phyloP scores from a whole-genome alignment of 2,113 vertebrate genomes.

The Illadopsis cleaveri region DNA sequence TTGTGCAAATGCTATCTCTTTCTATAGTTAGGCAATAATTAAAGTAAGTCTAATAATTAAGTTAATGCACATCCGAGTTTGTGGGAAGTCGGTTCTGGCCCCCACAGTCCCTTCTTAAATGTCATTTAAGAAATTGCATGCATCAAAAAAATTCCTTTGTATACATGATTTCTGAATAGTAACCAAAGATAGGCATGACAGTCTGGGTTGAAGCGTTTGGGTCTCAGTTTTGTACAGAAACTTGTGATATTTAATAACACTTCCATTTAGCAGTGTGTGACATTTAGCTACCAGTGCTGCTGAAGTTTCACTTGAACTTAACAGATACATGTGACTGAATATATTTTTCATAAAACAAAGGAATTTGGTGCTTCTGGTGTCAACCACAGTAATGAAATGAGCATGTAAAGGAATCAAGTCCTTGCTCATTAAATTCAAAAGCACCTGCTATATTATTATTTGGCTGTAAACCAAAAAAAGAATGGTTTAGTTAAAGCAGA shows the following conservation, averaged over 20 bases:
- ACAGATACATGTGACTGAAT: background rate
- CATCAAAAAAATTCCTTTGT: background rate
- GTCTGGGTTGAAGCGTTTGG: background rate
- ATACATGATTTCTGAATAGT: background rate
- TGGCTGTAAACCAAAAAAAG: constrained; percentile 49
- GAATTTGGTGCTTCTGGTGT: background rate
- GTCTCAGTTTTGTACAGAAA: background rate
- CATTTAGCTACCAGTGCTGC: background rate
- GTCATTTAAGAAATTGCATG: background rate
- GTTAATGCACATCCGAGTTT: background rate
- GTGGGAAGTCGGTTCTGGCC: background rate
- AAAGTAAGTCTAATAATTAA: background rate
- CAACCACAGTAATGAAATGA: background rate
- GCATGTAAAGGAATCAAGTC: background rate
- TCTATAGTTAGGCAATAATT: background rate
- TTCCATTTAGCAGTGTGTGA: background rate
- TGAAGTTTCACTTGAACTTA: background rate
- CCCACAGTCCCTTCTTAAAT: background rate
- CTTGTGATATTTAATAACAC: background rate
- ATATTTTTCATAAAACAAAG: background rate
- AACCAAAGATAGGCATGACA: background rate
- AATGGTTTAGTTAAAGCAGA: constrained; percentile 39
- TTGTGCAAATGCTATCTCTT: background rate
- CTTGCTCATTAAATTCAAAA: constrained; percentile 6
- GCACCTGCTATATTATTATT: constrained; percentile 29